A percentile compares a stretch with the other conserved stretches of the same genome.
Conservation (phyloP, 2,113 vertebrate species). For the Hydrolagus affinis region DNA sequence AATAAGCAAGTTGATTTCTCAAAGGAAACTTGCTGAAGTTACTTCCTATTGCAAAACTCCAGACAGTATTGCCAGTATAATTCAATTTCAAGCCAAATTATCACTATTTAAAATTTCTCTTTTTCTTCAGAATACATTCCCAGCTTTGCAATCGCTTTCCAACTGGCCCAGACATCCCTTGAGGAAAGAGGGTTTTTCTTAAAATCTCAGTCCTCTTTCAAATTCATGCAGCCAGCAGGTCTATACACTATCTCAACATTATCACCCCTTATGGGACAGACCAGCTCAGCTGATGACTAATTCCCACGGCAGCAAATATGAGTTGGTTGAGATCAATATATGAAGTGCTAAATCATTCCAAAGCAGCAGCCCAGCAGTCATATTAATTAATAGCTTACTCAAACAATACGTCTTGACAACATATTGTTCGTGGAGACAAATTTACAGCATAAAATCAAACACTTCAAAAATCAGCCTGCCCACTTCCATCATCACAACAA, state of each 20-base stretch:
- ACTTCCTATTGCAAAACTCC: background rate
- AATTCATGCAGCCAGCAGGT: conserved; percentile 95
- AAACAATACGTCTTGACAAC: background rate
- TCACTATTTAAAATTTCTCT: conserved; percentile 22
- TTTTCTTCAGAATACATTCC: conserved; percentile 24
- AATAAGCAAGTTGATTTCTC: background rate
- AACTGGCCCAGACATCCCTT: conserved; percentile 77
- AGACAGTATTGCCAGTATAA: background rate
- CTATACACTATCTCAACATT: conserved; percentile 70
- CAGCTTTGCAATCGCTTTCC: conserved; percentile 64
- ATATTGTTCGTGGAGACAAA: background rate
- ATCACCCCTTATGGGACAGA: conserved; percentile 66
- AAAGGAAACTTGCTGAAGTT: background rate
- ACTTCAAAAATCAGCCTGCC: background rate
- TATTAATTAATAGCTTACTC: conserved; percentile 11
- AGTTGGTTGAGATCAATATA: conserved; percentile 74
- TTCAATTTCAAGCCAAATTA: background rate
- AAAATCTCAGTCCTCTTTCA: conserved; percentile 91
- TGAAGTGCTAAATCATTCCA: conserved; percentile 58
- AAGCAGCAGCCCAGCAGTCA: conserved; percentile 25
- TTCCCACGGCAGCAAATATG: conserved; percentile 65
- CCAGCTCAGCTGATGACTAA: conserved; percentile 64
- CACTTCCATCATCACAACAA: background rate
- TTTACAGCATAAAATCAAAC: no score
- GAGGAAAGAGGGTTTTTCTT: conserved; percentile 67